Conservation (phyloP, 1,140 invertebrate genomes). For the Caenorhabditis remanei region DNA sequence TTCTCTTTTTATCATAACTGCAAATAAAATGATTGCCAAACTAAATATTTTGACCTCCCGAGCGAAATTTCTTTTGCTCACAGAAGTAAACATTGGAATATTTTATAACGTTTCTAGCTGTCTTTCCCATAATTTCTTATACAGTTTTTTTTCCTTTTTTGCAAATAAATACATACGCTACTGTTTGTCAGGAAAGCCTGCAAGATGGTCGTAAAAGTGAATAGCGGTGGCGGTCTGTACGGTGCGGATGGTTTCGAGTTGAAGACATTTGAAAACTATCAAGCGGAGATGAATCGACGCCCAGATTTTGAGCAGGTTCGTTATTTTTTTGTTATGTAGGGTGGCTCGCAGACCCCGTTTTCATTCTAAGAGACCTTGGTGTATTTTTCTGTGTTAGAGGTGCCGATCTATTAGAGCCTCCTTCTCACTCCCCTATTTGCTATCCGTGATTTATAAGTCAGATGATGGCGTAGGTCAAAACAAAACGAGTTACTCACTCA, state of each 20-base stretch:
- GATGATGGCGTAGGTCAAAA: background rate
- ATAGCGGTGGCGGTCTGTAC: slow-evolving; percentile 9
- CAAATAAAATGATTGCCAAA: slow-evolving; percentile 43
- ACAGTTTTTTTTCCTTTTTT: background rate
- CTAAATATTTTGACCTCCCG: slow-evolving; percentile 21
- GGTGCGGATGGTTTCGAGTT: slow-evolving; percentile 33
- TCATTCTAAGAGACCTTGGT: too few relatives aligned
- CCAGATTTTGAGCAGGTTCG: slow-evolving; percentile 38
- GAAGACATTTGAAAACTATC: slow-evolving; percentile 46
- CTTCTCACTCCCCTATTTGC: background rate
- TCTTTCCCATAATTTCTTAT: too few relatives aligned
- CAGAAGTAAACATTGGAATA: background rate
- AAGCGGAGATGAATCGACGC: slow-evolving; percentile 1
- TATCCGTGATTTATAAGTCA: slow-evolving; percentile 15
- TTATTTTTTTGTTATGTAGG: background rate
- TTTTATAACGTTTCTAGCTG: too few relatives aligned
- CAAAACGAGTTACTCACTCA: slow-evolving; percentile 18
- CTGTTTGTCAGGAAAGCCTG: background rate
- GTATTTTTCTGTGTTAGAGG: too few relatives aligned
- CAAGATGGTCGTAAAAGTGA: slow-evolving; percentile 40
- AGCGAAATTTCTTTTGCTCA: background rate
- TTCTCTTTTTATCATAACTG: slow-evolving; percentile 4
- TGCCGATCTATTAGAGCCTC: background rate
- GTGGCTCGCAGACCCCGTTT: too few relatives aligned
- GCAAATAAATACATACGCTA: background rate